Evolutionary conservation across 2,888 invertebrate species (phyloP).

Genomic region (Sinohyriopsis cumingii): DNA sequence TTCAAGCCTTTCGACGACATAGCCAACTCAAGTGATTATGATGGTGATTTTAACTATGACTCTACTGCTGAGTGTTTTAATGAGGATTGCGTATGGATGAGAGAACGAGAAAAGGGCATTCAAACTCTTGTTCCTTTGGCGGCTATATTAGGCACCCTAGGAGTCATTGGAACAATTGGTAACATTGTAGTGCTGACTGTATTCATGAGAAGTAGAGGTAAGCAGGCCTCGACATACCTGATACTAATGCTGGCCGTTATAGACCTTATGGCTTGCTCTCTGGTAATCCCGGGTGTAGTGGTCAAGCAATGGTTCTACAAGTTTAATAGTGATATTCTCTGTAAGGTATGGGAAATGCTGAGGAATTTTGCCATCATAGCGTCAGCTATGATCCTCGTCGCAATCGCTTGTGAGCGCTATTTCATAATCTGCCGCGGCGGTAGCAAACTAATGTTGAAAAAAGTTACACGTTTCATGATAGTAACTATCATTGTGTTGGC

Average conservation of each 20-base stretch:
- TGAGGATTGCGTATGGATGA: conserved; percentile 28
- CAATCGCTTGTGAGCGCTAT: conserved; percentile 61
- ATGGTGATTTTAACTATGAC: not conserved
- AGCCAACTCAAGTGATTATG: too few species aligned
- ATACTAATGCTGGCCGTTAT: conserved; percentile 55
- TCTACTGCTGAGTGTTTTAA: conserved; percentile 16
- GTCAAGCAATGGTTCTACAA: conserved; percentile 46
- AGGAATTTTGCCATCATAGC: conserved; percentile 47
- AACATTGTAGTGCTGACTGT: conserved; percentile 49
- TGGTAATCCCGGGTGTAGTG: conserved; percentile 58
- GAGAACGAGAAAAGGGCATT: conserved; percentile 16
- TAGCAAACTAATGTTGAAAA: conserved; percentile 24
- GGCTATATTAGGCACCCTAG: conserved; percentile 23
- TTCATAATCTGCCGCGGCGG: conserved; percentile 52
- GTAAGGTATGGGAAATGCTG: conserved; percentile 51
- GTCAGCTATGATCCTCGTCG: conserved; percentile 54
- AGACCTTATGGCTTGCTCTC: conserved; percentile 53
- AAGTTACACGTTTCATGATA: conserved; percentile 37
- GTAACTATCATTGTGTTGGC: conserved; percentile 33
- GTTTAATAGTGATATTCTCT: conserved; percentile 45
- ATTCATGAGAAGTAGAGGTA: conserved; percentile 31
- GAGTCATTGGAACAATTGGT: conserved; percentile 41
- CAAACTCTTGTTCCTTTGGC: conserved; percentile 22
- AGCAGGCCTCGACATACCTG: conserved; percentile 49
- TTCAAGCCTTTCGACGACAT: too few species aligned